Percentiles rank a stretch among this genome's conserved stretches.
Evolutionary conservation across 2,113 vertebrate species (phyloP).

Genomic region (Epinephelus lanceolatus): DNA sequence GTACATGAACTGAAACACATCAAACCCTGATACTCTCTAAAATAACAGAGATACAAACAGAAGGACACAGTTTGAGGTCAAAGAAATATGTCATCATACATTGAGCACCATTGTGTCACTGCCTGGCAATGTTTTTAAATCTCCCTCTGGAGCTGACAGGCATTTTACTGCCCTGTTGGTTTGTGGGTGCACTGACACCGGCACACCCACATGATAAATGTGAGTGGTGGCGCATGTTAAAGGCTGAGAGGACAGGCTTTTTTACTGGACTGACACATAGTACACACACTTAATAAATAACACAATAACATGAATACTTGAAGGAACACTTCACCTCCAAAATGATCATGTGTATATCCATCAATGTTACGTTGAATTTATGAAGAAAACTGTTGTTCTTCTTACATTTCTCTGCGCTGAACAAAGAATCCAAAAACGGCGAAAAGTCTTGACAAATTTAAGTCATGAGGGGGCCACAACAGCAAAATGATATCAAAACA

Average conservation of each 20-base stretch:
- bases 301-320: neutral
- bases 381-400: too few species aligned
- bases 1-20: neutral
- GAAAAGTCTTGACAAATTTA: too few species aligned
- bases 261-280: neutral
- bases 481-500: too few species aligned
- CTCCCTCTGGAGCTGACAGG: slow-evolving; percentile 17
- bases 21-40: neutral
- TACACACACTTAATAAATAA: neutral
- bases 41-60: slow-evolving; percentile 4
- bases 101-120: slow-evolving; percentile 1
- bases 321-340: too few species aligned
- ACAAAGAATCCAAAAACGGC: too few species aligned
- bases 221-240: neutral
- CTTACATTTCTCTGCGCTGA: too few species aligned
- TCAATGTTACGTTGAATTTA: too few species aligned
- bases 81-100: neutral
- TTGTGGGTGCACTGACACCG: slow-evolving; percentile 35
- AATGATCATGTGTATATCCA: too few species aligned
- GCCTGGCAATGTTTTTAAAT: neutral
- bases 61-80: neutral
- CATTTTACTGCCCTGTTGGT: slow-evolving; percentile 36
- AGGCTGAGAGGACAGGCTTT: neutral
- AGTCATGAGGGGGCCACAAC: too few species aligned
- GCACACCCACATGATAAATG: slow-evolving; percentile 33